These are phyloP conservation scores for Trichogramma pretiosum DNA, from an alignment of 1,140 invertebrate genomes.

Conservation along the genomic window DNA sequence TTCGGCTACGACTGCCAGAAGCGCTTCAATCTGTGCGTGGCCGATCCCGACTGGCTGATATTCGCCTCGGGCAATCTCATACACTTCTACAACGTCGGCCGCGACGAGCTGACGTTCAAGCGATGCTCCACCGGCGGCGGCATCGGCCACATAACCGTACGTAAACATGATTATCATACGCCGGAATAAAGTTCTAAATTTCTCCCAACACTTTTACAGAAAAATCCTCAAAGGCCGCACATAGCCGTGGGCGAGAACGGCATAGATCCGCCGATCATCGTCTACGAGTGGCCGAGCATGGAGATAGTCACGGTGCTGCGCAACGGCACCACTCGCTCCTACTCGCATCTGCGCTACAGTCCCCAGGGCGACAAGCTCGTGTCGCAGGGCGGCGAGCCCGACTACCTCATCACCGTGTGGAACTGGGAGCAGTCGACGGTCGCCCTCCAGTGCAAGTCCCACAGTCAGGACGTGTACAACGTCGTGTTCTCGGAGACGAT, in stretches of 20 bases:
- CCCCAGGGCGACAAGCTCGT: conserved; percentile 68
- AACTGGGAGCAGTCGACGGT: conserved; percentile 69
- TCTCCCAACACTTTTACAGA: conserved; percentile 40
- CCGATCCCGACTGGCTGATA: conserved; percentile 62
- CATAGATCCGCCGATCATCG: conserved; percentile 61
- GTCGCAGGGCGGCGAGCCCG: conserved; percentile 75
- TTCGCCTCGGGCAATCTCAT: conserved; percentile 76
- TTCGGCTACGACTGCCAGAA: conserved; percentile 80
- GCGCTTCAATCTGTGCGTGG: conserved; percentile 67
- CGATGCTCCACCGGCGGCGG: conserved; percentile 65
- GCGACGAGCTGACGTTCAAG: conserved; percentile 57
- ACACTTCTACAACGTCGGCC: conserved; percentile 62
- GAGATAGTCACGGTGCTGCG: conserved; percentile 62
- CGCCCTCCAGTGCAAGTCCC: conserved; percentile 67
- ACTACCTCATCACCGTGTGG: conserved; percentile 82
- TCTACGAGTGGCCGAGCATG: conserved; percentile 75
- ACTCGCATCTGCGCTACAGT: conserved; percentile 68
- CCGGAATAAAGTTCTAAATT: neutral
- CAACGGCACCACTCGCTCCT: conserved; percentile 64
- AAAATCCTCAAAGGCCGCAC: conserved; percentile 60
- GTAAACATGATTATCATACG: conserved; percentile 6
- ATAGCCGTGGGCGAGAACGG: conserved; percentile 72
- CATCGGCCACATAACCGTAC: conserved; percentile 70
- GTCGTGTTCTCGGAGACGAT: conserved; percentile 72
- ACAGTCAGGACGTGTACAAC: conserved; percentile 67